phyloP scores from a whole-genome alignment of 2,113 vertebrate species.

The Rutilus rutilus region DNA sequence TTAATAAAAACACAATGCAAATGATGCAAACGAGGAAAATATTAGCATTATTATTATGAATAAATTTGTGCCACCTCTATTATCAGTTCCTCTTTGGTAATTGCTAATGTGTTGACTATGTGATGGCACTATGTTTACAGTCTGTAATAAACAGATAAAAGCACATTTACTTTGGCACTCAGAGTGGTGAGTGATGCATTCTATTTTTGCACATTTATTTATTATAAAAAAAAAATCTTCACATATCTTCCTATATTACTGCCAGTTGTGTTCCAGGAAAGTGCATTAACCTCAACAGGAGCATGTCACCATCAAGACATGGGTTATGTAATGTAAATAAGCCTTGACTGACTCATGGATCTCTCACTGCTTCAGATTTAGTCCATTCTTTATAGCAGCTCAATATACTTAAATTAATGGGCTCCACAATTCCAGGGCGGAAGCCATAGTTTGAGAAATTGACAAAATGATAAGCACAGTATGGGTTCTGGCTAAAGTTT shows the following conservation, averaged over 20 bases:
- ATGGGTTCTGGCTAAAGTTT: neutral
- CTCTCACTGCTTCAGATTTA: neutral
- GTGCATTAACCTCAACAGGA: neutral
- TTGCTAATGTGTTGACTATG: too few relatives aligned
- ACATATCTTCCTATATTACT: neutral
- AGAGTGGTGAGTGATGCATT: neutral
- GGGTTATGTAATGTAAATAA: constrained; percentile 3
- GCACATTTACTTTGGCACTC: neutral
- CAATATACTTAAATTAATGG: constrained; percentile 1
- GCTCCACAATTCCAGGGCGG: neutral
- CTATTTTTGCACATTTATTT: neutral
- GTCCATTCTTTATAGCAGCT: neutral
- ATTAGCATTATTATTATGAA: neutral
- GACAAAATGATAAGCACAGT: neutral
- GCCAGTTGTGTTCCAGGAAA: neutral
- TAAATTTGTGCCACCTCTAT: neutral
- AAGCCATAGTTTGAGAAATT: neutral
- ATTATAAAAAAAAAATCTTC: neutral
- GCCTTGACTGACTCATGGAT: neutral
- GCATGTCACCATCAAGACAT: neutral
- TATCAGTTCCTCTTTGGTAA: neutral
- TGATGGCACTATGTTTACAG: neutral
- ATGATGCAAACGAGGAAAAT: too few relatives aligned
- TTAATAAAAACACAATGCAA: neutral
- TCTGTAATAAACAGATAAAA: neutral